Evolutionary conservation across 2,113 vertebrate genomes (phyloP).

Genomic region (Sapayoa aenigma): DNA sequence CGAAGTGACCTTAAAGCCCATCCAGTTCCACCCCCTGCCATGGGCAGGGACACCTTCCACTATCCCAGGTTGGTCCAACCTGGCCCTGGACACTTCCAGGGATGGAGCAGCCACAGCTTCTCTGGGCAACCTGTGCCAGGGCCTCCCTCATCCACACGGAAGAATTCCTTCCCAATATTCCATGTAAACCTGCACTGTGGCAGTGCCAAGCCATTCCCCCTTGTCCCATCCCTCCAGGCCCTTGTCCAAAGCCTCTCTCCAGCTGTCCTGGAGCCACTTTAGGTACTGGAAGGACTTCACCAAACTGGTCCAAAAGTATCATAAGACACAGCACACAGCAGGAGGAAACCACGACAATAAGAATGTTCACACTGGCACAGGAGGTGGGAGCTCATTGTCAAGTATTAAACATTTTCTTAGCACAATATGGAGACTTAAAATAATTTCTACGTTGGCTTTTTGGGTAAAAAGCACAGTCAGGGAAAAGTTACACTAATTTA

Average conservation of each 20-base stretch:
- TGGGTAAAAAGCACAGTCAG: conserved; percentile 27
- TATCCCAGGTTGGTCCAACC: background rate
- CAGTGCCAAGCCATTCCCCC: background rate
- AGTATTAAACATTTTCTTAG: background rate
- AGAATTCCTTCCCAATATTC: background rate
- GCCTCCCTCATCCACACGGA: no score
- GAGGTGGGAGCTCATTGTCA: background rate
- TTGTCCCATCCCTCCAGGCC: background rate
- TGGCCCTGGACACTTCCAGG: background rate
- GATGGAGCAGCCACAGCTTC: background rate
- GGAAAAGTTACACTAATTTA: conserved; percentile 73
- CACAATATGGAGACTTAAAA: background rate
- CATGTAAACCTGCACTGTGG: background rate
- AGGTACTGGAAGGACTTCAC: background rate
- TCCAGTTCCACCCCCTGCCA: background rate
- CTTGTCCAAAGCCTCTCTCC: background rate
- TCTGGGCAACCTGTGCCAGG: background rate
- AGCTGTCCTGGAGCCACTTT: background rate
- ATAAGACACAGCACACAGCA: background rate
- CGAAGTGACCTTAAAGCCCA: background rate
- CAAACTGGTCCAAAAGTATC: background rate
- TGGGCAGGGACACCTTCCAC: background rate
- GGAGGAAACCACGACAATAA: background rate
- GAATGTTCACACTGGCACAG: background rate
- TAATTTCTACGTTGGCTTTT: background rate